Conservation (phyloP, 2,797 vertebrate genomes). For the Cuniculus paca region DNA sequence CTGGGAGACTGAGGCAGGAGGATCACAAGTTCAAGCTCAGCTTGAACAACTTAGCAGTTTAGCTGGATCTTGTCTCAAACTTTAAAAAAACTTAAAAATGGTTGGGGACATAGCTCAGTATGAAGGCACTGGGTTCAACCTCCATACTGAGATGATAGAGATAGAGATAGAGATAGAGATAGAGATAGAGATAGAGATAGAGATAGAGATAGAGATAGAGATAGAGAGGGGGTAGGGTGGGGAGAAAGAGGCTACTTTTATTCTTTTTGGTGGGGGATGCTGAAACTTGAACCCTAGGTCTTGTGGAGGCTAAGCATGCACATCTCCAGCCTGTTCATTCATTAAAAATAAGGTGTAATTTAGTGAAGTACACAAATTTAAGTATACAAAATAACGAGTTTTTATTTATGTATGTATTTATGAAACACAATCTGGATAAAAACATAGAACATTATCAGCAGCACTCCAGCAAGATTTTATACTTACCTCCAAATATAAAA, state of each 20-base stretch:
- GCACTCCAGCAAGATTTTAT: background rate
- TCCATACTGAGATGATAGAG: too few relatives aligned
- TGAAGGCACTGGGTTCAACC: background rate
- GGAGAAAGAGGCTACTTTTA: background rate
- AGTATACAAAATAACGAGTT: background rate
- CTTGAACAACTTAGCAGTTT: background rate
- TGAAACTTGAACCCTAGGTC: background rate
- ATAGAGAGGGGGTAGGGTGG: too few relatives aligned
- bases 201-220: background rate
- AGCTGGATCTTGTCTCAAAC: background rate
- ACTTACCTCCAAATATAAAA: background rate
- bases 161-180: too few relatives aligned
- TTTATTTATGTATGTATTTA: background rate
- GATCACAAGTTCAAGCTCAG: background rate
- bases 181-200: too few relatives aligned
- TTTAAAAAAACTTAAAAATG: background rate
- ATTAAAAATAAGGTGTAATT: background rate
- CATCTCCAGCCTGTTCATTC: background rate
- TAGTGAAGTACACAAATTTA: background rate
- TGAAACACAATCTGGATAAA: background rate
- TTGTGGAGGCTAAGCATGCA: background rate
- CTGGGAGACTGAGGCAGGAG: background rate
- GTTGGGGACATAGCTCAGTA: background rate
- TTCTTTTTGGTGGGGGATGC: background rate
- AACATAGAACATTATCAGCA: background rate